A percentile compares a stretch with the other conserved stretches of the same genome.
Evolutionary conservation across 2,888 invertebrate genomes (phyloP).

Genomic region (Eubasilissa splendida): DNA sequence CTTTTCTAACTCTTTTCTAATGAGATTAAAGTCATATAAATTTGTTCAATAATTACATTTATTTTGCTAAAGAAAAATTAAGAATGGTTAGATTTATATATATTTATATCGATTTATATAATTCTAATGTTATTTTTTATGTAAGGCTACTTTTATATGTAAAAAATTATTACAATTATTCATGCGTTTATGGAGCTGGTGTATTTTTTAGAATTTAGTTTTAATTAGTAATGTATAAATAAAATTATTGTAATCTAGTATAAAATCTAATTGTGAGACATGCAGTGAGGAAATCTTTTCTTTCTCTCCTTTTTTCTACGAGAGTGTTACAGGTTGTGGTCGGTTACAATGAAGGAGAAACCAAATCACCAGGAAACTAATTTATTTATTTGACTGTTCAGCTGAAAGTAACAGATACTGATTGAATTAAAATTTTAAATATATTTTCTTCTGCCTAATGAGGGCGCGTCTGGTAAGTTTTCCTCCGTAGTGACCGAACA

Average conservation of each 20-base stretch:
- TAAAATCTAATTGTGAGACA: slow-evolving; percentile 15
- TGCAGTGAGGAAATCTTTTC: slow-evolving; percentile 2
- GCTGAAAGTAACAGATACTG: not conserved
- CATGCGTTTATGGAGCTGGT: too few relatives aligned
- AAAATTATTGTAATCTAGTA: not conserved
- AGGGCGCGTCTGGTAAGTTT: not conserved
- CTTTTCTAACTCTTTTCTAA: too few relatives aligned
- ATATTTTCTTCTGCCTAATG: not conserved
- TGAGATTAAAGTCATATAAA: too few relatives aligned
- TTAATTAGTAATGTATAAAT: not conserved
- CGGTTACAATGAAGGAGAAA: not conserved
- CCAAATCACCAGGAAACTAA: not conserved
- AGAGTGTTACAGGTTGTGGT: slow-evolving; percentile 3
- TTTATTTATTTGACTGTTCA: not conserved
- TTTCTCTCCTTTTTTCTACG: slow-evolving; percentile 19
- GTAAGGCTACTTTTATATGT: too few relatives aligned
- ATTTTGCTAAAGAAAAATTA: too few relatives aligned
- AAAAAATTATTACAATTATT: too few relatives aligned
- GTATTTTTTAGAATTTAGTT: slow-evolving; percentile 5
- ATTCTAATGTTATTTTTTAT: too few relatives aligned
- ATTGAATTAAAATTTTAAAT: not conserved
- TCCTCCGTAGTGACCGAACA: not conserved
- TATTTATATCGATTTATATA: too few relatives aligned
- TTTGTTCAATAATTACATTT: too few relatives aligned
- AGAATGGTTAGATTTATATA: too few relatives aligned